Evolutionary conservation across 2,888 invertebrate genomes (phyloP).

Genomic region (Norana najaformis): DNA sequence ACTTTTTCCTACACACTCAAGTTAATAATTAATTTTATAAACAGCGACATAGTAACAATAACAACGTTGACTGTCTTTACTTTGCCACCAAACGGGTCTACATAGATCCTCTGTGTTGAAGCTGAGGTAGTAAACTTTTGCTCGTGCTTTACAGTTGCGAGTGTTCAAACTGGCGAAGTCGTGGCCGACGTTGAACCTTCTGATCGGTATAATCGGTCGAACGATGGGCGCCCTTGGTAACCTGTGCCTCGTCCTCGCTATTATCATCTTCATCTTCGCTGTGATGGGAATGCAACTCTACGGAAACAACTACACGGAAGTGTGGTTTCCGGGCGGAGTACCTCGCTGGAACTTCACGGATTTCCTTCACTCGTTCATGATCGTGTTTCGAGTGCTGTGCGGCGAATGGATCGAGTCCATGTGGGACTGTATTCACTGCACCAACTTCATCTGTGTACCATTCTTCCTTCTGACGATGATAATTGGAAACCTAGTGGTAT

Average conservation of each 20-base stretch:
- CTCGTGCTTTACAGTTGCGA: slow-evolving; percentile 77
- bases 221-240: slow-evolving; percentile 95
- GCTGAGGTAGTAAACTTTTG: background rate
- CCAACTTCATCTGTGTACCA: slow-evolving; percentile 87
- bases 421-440: slow-evolving; percentile 98
- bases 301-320: slow-evolving; percentile 78
- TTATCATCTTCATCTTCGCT: slow-evolving; percentile 99
- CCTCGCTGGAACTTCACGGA: slow-evolving; percentile 95
- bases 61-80: too few relatives aligned
- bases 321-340: slow-evolving; percentile 64
- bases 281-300: slow-evolving; percentile 99
- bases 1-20: too few relatives aligned
- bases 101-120: too few relatives aligned
- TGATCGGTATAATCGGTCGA: slow-evolving; percentile 96
- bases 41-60: too few relatives aligned
- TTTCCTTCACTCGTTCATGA: slow-evolving; percentile 99
- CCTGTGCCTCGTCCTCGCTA: slow-evolving; percentile 94
- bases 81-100: too few relatives aligned
- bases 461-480: slow-evolving; percentile 98
- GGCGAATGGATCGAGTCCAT: slow-evolving; percentile 99
- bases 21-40: too few relatives aligned
- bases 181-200: slow-evolving; percentile 96
- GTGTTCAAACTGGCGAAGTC: slow-evolving; percentile 99
- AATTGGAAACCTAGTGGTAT: slow-evolving; percentile 96
- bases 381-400: slow-evolving; percentile 94